Conservation (phyloP, 2,113 vertebrate genomes). For the Scomber scombrus region DNA sequence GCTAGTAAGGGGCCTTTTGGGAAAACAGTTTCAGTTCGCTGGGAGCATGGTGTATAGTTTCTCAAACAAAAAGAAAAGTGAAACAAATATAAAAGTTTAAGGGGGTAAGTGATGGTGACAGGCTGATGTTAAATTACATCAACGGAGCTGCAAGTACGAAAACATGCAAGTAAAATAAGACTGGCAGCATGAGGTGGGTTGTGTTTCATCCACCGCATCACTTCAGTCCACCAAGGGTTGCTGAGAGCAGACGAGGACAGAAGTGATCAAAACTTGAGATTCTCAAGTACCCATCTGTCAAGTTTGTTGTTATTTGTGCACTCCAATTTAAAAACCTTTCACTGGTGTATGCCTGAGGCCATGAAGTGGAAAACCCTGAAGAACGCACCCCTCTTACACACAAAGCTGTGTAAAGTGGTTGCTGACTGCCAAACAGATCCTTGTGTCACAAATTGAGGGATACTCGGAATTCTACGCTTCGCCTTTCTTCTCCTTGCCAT, state of each 20-base stretch:
- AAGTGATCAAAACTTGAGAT: conserved; percentile 32
- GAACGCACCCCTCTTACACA: conserved; percentile 13
- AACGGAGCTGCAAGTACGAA: conserved; percentile 9
- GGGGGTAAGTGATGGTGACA: background rate
- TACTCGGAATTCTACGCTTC: conserved; percentile 49
- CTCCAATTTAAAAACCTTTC: conserved; percentile 42
- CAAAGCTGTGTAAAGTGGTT: conserved; percentile 47
- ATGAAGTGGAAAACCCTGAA: conserved; percentile 36
- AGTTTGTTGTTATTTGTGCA: conserved; percentile 59
- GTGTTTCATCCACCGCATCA: conserved; percentile 10
- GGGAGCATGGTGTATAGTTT: conserved; percentile 2
- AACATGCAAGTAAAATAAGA: conserved; percentile 19
- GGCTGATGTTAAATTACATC: conserved; percentile 17
- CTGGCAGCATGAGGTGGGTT: conserved; percentile 9
- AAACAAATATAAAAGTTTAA: too few species aligned
- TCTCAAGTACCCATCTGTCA: conserved; percentile 45
- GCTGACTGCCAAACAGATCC: conserved; percentile 53
- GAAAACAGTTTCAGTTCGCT: conserved; percentile 21
- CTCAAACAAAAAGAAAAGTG: background rate
- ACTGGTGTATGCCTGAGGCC: conserved; percentile 43
- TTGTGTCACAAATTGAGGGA: conserved; percentile 35
- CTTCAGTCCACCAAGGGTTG: conserved; percentile 29
- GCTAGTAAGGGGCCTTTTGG: conserved; percentile 21
- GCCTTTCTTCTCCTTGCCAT: conserved; percentile 22
- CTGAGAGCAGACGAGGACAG: conserved; percentile 32